Percentiles rank a stretch among this genome's conserved stretches.
phyloP scores from a whole-genome alignment of 2,113 vertebrate genomes.

The Carlito syrichta region DNA sequence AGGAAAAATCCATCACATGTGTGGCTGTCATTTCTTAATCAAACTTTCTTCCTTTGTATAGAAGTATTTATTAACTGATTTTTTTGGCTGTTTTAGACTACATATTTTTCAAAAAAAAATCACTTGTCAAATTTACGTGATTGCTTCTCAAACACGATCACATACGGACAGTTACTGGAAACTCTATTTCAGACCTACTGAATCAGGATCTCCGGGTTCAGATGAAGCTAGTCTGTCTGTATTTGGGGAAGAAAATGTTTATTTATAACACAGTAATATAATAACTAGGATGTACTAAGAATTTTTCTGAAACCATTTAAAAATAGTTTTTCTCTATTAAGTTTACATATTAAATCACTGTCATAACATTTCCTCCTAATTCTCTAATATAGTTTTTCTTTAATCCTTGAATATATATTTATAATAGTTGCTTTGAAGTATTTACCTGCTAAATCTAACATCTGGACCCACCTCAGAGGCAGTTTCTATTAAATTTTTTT shows the following conservation, averaged over 20 bases:
- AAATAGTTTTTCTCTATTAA: slow-evolving; percentile 39
- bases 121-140: neutral
- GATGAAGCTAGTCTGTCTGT: neutral
- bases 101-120: neutral
- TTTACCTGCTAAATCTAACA: slow-evolving; percentile 25
- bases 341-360: slow-evolving; percentile 3
- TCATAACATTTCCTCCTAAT: slow-evolving; percentile 45
- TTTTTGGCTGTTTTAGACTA: neutral
- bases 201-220: neutral
- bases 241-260: neutral
- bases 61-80: neutral
- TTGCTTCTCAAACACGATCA: neutral
- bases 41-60: neutral
- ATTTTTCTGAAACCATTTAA: slow-evolving; percentile 18
- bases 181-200: neutral
- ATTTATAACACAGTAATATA: neutral
- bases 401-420: slow-evolving; percentile 41
- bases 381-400: slow-evolving; percentile 41
- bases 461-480: neutral
- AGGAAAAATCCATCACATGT: neutral
- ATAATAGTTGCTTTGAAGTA: slow-evolving; percentile 33
- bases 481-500: neutral
- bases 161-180: neutral
- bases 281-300: neutral
- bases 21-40: neutral